These are phyloP conservation scores for Sparidentex hasta DNA, from an alignment of 2,797 vertebrate species.

Conservation along the genomic window DNA sequence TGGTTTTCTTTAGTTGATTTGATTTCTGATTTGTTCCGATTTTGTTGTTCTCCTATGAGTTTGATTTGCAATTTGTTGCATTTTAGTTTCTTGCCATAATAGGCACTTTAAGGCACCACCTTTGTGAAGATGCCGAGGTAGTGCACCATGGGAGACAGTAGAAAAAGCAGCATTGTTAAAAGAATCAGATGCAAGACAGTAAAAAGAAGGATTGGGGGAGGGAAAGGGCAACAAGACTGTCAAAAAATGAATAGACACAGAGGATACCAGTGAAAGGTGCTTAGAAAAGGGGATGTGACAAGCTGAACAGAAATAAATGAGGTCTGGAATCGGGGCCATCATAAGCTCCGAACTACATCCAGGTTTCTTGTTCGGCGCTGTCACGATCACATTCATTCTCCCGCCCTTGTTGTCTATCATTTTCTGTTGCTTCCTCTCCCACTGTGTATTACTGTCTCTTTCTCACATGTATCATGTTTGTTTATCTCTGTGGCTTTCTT, in stretches of 20 bases:
- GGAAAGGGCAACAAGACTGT: conserved; percentile 9
- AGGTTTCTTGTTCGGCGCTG: not conserved
- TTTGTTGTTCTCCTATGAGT: no score
- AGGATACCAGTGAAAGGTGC: conserved; percentile 9
- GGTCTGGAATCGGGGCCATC: conserved; percentile 1
- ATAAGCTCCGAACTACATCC: conserved; percentile 34
- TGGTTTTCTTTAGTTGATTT: no score
- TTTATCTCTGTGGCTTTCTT: conserved; percentile 1
- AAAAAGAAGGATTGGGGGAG: not conserved
- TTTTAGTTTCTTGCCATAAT: no score
- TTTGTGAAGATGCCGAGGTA: conserved; percentile 1
- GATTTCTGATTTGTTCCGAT: no score
- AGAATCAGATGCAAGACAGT: not conserved
- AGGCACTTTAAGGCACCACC: no score
- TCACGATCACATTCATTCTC: conserved; percentile 18
- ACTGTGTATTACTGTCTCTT: not conserved
- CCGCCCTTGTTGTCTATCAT: conserved; percentile 9
- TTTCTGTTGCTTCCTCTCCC: conserved; percentile 10
- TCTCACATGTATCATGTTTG: conserved; percentile 29
- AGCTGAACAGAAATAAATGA: conserved; percentile 45
- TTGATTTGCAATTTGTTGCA: no score
- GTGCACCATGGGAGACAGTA: not conserved
- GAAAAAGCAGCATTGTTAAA: not conserved
- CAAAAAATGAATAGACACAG: conserved; percentile 33
- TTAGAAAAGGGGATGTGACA: conserved; percentile 28